A percentile compares a stretch with the other conserved stretches of the same genome.
These are phyloP conservation scores for Urocolius indicus DNA, from an alignment of 2,113 vertebrate species.

Conservation along the genomic window DNA sequence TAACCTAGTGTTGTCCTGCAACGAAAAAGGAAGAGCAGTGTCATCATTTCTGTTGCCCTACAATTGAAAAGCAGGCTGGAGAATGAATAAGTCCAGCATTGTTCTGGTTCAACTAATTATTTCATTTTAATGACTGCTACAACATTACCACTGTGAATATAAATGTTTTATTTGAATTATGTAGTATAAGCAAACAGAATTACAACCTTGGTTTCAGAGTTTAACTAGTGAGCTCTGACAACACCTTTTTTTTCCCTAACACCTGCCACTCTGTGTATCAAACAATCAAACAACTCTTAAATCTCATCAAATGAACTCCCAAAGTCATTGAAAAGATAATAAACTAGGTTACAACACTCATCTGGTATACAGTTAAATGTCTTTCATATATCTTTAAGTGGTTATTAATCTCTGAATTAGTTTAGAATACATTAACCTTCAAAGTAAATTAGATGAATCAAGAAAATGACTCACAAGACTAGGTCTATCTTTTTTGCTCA, in stretches of 20 bases:
- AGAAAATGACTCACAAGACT: conserved; percentile 69
- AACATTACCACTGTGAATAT: conserved; percentile 50
- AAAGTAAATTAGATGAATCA: conserved; percentile 82
- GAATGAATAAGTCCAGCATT: background rate
- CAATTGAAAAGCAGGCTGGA: background rate
- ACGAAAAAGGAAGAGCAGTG: background rate
- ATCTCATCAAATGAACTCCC: conserved; percentile 62
- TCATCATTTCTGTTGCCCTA: background rate
- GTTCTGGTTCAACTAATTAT: background rate
- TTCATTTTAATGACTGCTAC: background rate
- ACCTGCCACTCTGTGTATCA: conserved; percentile 18
- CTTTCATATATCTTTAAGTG: conserved; percentile 80
- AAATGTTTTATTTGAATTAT: conserved; percentile 46
- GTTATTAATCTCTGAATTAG: conserved; percentile 80
- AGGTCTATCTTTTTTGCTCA: conserved; percentile 42
- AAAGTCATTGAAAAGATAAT: conserved; percentile 69
- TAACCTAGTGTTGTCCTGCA: background rate
- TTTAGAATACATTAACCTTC: conserved; percentile 85
- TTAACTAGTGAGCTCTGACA: conserved; percentile 29
- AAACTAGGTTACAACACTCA: conserved; percentile 60
- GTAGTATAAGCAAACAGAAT: conserved; percentile 44
- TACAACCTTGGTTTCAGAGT: conserved; percentile 33
- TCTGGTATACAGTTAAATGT: conserved; percentile 62
- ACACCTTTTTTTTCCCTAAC: background rate
- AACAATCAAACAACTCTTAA: conserved; percentile 68